Evolutionary conservation across 2,888 invertebrate genomes (phyloP), one percentile per base, ranked within the genome.

Genomic region (Diarsia dahlii): DNA sequence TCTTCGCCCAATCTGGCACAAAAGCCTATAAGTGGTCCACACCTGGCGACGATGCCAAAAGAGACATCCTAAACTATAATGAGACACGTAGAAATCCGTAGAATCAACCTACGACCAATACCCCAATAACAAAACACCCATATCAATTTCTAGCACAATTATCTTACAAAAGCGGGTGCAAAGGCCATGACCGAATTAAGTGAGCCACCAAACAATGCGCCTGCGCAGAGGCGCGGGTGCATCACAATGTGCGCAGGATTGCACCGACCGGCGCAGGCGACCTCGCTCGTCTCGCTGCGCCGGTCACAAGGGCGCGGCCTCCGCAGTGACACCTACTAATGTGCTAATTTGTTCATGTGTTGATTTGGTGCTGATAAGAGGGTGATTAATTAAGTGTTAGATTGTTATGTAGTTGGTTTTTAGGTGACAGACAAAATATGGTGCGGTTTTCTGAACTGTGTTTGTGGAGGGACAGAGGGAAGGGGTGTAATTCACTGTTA

Each of bases 181-280:
- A 76, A 78, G 77, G 76, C 88, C 87, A 78, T 87, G 87, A 87
- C 88, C 85, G 83, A 76, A 81, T 83, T 88, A 80, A 76, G 62
- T 50, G 71, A 70, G 52, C 72, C 72, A 50, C 28, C 60, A 73
- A 84, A 87, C 88, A 87, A 87, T 87, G 76, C 78, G 87, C 80
- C 74, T 68, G 58, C 73, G n/a, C 60, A 46, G 23, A 45, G 58
- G 67, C 78, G 52, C 78, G 74, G 78, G 83, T 66, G 83, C 83
- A 85, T 78, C 78, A 74, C 86, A 85, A 83, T 82, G 71, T 84
- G 83, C 79, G 77, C 83, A 82, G 82, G 83, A 78, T 76, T 87
- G 85, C 85, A 75, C 65, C 66, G 71, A 65, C 39, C 39, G 39
- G 39, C 8, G 39, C 39, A 6, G 39, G 39, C 39, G 39, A 39